Percentiles rank a stretch among this genome's conserved stretches.
Conservation (phyloP, 1,140 invertebrate species). For the Temnothorax curvispinosus region DNA sequence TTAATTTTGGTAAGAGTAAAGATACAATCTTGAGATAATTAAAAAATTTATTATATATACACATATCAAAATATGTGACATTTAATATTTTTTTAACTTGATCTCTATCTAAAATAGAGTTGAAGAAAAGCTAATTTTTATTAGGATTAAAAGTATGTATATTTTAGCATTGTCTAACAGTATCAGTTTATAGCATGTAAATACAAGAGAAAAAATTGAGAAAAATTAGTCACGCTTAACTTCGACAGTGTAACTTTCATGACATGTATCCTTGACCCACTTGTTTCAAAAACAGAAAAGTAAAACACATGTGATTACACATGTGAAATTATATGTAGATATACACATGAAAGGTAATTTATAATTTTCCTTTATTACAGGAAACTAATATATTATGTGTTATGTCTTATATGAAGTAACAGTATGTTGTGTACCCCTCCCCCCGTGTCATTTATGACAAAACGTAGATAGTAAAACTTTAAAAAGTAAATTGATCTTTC, state of each 20-base stretch:
- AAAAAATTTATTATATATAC: background rate
- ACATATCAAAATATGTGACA: background rate
- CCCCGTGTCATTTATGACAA: background rate
- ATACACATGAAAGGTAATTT: background rate
- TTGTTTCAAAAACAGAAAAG: slow-evolving; percentile 14
- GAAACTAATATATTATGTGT: background rate
- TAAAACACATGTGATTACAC: background rate
- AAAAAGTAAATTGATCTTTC: background rate
- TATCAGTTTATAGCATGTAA: background rate
- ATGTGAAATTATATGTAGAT: background rate
- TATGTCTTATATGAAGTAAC: background rate
- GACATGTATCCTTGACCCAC: background rate
- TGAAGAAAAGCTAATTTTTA: background rate
- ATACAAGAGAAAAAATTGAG: background rate
- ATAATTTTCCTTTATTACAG: slow-evolving; percentile 15
- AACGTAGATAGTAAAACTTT: background rate
- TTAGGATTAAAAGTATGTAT: background rate
- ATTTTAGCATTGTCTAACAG: background rate
- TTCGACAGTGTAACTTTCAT: slow-evolving; percentile 7
- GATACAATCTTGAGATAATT: background rate
- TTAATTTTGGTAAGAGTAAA: background rate
- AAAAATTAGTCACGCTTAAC: background rate
- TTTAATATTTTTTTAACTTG: background rate
- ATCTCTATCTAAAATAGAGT: background rate
- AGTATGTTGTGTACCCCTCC: background rate